Evolutionary conservation across 2,888 invertebrate species (phyloP).

Genomic region (Tiliacea aurago): DNA sequence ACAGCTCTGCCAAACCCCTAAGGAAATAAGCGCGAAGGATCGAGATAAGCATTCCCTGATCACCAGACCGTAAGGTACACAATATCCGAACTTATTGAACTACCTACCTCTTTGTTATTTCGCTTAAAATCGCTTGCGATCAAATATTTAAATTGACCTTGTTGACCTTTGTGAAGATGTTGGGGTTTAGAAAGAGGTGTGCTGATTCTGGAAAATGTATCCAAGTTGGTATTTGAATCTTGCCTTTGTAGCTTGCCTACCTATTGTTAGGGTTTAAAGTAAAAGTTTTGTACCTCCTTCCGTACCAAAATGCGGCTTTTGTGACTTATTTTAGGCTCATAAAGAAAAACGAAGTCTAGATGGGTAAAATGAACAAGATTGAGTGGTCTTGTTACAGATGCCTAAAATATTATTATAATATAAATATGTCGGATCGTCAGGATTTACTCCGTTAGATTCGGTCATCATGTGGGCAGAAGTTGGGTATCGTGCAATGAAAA

Average conservation of each 20-base stretch:
- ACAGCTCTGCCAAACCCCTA: constrained; percentile 34
- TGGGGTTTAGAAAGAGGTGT: not conserved
- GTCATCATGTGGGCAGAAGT: too few species aligned
- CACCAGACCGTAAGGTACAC: constrained; percentile 36
- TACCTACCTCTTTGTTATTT: constrained; percentile 47
- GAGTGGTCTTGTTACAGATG: too few species aligned
- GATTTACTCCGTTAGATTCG: too few species aligned
- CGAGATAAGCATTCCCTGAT: constrained; percentile 49
- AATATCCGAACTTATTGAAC: constrained; percentile 46
- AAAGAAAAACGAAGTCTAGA: too few species aligned
- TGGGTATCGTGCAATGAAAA: too few species aligned
- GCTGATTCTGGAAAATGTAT: not conserved
- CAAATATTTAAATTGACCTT: constrained; percentile 51
- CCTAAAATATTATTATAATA: too few species aligned
- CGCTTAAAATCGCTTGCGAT: constrained; percentile 40
- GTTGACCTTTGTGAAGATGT: constrained; percentile 6
- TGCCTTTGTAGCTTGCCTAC: not conserved
- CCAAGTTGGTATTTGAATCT: not conserved
- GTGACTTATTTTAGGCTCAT: not conserved
- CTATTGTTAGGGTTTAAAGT: not conserved
- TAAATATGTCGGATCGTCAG: too few species aligned
- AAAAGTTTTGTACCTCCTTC: not conserved
- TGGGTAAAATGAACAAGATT: too few species aligned
- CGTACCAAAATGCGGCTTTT: not conserved
- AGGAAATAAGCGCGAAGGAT: constrained; percentile 51